Evolutionary conservation across 2,888 invertebrate genomes (phyloP), one percentile per base, ranked within the genome.

Genomic region (Nudaria mundana): DNA sequence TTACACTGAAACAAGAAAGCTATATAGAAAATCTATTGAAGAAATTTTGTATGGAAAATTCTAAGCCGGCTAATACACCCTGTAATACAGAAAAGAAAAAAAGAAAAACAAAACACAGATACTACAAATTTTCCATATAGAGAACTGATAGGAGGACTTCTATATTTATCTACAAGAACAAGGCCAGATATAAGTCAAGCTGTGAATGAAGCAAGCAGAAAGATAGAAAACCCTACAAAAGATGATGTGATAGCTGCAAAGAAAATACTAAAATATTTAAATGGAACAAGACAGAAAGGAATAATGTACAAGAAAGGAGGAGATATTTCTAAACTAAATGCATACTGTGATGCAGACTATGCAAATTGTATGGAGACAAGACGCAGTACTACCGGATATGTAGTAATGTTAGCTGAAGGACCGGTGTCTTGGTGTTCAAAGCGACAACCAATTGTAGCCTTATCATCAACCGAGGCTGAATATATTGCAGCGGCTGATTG

Each of bases 371-470:
- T 3, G 16, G 16, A 15, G 5, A 40, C 24, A 10, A 34, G 30
- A 34, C 8, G 30, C 1, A 40, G 35, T 14, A 30, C 30, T 1
- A 30, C 40, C n/a, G 40, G 35, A 10, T 40, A 18, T 30, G 14
- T 40, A 2, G 16, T 40, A 30, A 30, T 25, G 18, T 16, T 26
- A 24, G 5, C 24, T 2, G 30, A 20, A 7, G 40, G 40, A 25
- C 35, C 40, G 1, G 20, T 40, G 14, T 25, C 25, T 10, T 68
- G 73, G 71, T 43, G 39, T 14, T 53, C 57, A 40, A 45, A 49
- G 44, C 46, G 50, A 48, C 63, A 61, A 41, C 37, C 37, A 16
- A 48, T 50, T 33, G 61, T 68, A 6, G 52, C 60, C 0, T 30
- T 67, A 5, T 68, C 32, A 18, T 22, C 10, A 23, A 20, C 20